Base-by-base conservation (phyloP, 2,888 invertebrate genomes). In the Drosophila maculinotata region DNA sequence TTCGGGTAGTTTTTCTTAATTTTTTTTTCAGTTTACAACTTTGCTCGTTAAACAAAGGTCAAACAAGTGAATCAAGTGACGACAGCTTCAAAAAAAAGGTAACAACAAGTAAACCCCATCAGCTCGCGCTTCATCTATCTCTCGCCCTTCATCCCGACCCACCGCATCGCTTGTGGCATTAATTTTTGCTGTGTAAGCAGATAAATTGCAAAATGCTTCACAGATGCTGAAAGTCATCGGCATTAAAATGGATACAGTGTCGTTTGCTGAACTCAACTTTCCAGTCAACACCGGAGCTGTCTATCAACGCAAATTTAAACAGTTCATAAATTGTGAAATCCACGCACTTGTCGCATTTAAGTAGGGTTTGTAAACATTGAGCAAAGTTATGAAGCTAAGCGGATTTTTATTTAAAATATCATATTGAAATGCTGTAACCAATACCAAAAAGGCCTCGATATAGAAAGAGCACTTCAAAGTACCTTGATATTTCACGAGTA, bases 141-240 rank as follows among this genome's bases (percentile, higher is more conserved):
- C 31, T 23, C 33, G 44, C 8, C n/a, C n/a, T n/a, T 25, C 25
- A 7, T 6, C 9, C 5, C 30, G 1, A 26, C 15, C 2, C n/a
- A n/a, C 15, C 49, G 12, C 14, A 23, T 51, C 85, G 76, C 68
- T 82, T 79, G 69, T 83, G 72, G 82, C 80, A 83, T 82, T 82
- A 86, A 83, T 86, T 86, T 86, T 52, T 83, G 82, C 87, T 80
- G 69, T 73, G 87, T 83, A 77, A 83, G 82, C 87, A 86, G 87
- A 83, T 83, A 83, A 80, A 83, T 83, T 86, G 65, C 81, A 73
- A 80, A 83, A 80, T 76, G 64, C 71, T 48, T 71, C 73, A 51
- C 49, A 73, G 66, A 73, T 73, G 59, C 66, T 73, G 81, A 83
- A 71, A 83, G 82, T 83, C 82, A 87, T 80, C 69, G 79, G 66